These are phyloP conservation scores for Sebastes nivosus DNA, from an alignment of 2,797 vertebrate genomes.

Conservation along the genomic window DNA sequence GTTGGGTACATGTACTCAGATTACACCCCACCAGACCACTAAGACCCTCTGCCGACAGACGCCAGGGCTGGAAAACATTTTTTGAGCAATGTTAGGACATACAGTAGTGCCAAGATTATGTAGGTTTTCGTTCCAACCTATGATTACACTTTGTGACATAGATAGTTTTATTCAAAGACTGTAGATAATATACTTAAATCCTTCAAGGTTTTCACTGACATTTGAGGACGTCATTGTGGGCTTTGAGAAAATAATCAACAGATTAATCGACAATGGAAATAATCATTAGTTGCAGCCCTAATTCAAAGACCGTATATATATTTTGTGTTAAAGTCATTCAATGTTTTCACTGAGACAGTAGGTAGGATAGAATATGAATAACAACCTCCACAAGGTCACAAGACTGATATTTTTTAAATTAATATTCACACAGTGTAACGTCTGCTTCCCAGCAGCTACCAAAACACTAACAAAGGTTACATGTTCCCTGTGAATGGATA, in stretches of 20 bases:
- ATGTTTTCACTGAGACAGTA: not conserved
- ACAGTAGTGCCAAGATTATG: not conserved
- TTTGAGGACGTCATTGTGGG: too few relatives aligned
- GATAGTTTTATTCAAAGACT: not conserved
- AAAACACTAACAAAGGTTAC: not conserved
- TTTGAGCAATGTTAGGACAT: not conserved
- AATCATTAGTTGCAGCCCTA: too few relatives aligned
- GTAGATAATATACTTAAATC: not conserved
- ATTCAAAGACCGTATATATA: too few relatives aligned
- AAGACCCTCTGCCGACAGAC: not conserved
- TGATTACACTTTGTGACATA: not conserved
- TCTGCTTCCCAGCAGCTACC: not conserved
- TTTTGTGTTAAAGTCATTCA: too few relatives aligned
- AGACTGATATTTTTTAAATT: not conserved
- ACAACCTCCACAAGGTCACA: not conserved
- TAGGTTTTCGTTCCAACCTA: not conserved
- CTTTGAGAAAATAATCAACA: too few relatives aligned
- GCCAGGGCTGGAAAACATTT: not conserved
- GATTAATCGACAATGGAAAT: too few relatives aligned
- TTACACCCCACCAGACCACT: constrained; percentile 1
- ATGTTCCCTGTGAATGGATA: not conserved
- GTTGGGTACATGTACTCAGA: not conserved
- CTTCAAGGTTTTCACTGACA: not conserved
- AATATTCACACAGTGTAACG: not conserved
- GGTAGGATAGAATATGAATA: not conserved